Conservation (phyloP, 2,888 invertebrate genomes). For the Anoncus sp. region DNA sequence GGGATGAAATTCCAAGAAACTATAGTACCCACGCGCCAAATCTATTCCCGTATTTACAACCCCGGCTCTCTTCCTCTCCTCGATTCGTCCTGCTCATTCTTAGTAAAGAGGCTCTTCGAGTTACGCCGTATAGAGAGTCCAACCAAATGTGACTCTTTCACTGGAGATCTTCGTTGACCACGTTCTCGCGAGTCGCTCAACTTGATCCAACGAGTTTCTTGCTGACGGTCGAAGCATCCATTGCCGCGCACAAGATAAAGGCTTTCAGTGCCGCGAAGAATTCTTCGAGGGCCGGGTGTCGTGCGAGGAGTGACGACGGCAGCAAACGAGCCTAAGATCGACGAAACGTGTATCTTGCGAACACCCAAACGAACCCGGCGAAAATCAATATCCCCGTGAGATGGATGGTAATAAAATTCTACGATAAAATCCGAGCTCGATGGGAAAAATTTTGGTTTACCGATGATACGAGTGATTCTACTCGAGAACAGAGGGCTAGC, state of each 20-base stretch:
- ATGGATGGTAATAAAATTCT: neutral
- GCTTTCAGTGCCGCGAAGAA: too few species aligned
- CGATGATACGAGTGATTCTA: neutral
- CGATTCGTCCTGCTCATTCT: slow-evolving; percentile 12
- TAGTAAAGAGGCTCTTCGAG: slow-evolving; percentile 10
- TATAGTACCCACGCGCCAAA: slow-evolving; percentile 5
- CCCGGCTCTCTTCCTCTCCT: slow-evolving; percentile 2
- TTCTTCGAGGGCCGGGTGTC: too few species aligned
- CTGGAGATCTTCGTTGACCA: slow-evolving; percentile 40
- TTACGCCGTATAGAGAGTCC: slow-evolving; percentile 35
- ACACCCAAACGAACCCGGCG: slow-evolving; percentile 15
- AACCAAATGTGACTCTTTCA: slow-evolving; percentile 30
- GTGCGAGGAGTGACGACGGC: slow-evolving; percentile 12
- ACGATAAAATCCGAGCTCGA: neutral
- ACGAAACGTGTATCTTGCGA: slow-evolving; percentile 22
- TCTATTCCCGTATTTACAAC: slow-evolving; percentile 21
- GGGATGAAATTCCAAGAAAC: slow-evolving; percentile 52
- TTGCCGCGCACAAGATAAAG: too few species aligned
- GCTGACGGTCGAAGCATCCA: slow-evolving; percentile 47
- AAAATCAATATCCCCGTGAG: slow-evolving; percentile 41
- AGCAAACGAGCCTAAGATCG: slow-evolving; percentile 51
- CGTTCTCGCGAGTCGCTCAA: slow-evolving; percentile 12
- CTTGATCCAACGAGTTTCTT: slow-evolving; percentile 45
- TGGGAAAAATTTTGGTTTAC: slow-evolving; percentile 24
- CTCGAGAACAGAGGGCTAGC: too few species aligned